Conservation (phyloP, 2,888 invertebrate species). For the Liodrosophila aerea region DNA sequence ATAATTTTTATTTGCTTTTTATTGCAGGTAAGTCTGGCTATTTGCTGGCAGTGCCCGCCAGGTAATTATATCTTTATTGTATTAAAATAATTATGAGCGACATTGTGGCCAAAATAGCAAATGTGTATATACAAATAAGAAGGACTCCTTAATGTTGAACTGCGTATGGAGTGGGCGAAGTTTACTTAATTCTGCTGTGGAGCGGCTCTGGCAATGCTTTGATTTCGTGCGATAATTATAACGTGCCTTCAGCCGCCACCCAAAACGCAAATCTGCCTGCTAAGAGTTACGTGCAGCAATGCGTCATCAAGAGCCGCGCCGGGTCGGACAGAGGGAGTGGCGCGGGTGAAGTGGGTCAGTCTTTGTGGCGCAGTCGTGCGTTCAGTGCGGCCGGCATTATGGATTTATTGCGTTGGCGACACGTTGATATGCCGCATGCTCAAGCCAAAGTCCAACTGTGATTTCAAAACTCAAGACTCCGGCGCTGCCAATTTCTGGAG, state of each 20-base stretch:
- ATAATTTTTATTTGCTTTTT: constrained; percentile 9
- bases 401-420: constrained; percentile 72
- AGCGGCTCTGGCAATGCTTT: constrained; percentile 47
- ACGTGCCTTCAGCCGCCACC: constrained; percentile 45
- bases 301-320: constrained; percentile 43
- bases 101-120: constrained; percentile 15
- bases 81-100: constrained; percentile 39
- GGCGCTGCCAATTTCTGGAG: constrained; percentile 34
- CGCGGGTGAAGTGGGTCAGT: neutral
- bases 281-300: constrained; percentile 61
- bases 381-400: constrained; percentile 46
- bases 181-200: neutral
- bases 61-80: constrained; percentile 40
- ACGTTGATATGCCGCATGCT: constrained; percentile 66
- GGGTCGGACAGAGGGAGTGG: constrained; percentile 10
- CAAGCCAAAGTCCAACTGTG: constrained; percentile 13
- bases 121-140: constrained; percentile 18
- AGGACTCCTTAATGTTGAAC: constrained; percentile 19
- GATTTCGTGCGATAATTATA: constrained; percentile 77
- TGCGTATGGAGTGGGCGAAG: constrained; percentile 7
- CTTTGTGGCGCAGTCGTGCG: constrained; percentile 50
- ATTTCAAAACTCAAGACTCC: constrained; percentile 11
- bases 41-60: neutral
- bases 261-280: constrained; percentile 29
- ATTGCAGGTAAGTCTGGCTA: constrained; percentile 45